Conservation (phyloP, 2,113 vertebrate genomes). For the Pycnonotus jocosus region DNA sequence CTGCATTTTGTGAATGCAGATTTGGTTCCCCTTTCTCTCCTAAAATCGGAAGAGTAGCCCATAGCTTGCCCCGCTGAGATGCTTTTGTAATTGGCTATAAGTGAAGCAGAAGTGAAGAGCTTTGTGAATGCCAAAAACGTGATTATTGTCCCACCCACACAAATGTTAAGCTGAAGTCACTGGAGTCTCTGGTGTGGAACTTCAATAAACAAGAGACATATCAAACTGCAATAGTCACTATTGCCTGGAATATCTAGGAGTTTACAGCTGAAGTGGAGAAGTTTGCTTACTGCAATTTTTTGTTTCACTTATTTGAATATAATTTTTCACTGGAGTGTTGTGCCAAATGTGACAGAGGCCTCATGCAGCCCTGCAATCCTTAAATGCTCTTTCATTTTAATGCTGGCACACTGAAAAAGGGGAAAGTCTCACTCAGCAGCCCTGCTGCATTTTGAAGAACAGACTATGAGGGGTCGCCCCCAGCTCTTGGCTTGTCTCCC, state of each 20-base stretch:
- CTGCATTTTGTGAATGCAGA: neutral
- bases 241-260: neutral
- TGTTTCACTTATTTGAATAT: neutral
- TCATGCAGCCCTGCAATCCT: neutral
- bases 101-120: neutral
- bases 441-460: neutral
- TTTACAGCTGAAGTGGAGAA: neutral
- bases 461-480: neutral
- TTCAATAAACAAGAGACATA: neutral
- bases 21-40: neutral
- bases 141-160: neutral
- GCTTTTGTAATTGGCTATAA: neutral
- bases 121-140: neutral
- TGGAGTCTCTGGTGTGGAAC: neutral
- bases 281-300: neutral
- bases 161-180: neutral
- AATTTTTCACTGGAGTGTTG: neutral
- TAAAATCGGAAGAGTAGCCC: neutral
- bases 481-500: neutral
- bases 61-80: rapidly evolving
- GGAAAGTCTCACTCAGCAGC: neutral
- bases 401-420: neutral
- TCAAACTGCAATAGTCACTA: neutral
- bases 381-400: neutral
- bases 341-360: neutral